These are phyloP conservation scores for Hemichromis elongatus DNA, from an alignment of 2,113 vertebrate genomes.

Conservation along the genomic window DNA sequence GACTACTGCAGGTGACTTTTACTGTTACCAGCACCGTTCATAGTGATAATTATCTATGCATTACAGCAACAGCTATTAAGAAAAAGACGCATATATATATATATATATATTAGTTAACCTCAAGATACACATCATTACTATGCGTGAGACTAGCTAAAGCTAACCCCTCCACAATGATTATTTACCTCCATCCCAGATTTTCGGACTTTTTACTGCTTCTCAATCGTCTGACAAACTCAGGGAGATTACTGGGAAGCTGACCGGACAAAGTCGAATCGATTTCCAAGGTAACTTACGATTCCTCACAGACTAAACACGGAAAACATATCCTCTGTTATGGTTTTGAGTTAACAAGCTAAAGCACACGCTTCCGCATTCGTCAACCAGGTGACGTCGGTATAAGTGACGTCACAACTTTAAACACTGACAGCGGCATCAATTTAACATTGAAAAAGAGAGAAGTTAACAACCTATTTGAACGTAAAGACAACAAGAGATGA, in stretches of 20 bases:
- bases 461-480: neutral
- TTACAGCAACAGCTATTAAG: neutral
- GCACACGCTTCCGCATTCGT: conserved; percentile 63
- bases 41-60: neutral
- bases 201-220: neutral
- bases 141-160: conserved; percentile 33
- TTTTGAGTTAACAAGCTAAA: neutral
- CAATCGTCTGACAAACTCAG: neutral
- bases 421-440: neutral
- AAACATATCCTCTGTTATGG: conserved; percentile 37
- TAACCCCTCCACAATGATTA: conserved; percentile 13
- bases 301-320: neutral
- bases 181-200: conserved; percentile 67
- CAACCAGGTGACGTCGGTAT: conserved; percentile 36
- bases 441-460: neutral
- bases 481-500: neutral
- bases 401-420: neutral
- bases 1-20: neutral
- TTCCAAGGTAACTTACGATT: neutral
- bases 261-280: neutral
- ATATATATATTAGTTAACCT: neutral
- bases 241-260: neutral
- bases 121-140: neutral
- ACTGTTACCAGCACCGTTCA: neutral
- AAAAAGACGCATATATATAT: neutral